These are phyloP conservation scores for Neodiprion lecontei DNA, from an alignment of 1,140 invertebrate species.

Conservation along the genomic window DNA sequence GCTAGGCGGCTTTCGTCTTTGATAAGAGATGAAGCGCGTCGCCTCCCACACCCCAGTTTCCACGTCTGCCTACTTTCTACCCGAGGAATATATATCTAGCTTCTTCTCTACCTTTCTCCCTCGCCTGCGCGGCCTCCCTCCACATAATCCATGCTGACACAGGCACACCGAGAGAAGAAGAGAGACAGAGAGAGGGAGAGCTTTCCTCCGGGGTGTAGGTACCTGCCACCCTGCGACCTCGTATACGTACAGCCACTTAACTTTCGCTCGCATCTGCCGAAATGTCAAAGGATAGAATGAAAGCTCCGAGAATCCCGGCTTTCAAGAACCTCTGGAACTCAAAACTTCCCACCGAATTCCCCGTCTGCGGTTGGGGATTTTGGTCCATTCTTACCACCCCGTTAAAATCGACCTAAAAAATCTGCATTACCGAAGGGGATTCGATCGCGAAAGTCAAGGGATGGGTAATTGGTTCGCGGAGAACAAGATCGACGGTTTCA, in stretches of 20 bases:
- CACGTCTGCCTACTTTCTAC: not conserved
- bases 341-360: no score
- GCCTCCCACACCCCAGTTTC: not conserved
- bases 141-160: not conserved
- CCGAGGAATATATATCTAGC: not conserved
- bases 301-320: not conserved
- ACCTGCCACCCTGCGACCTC: not conserved
- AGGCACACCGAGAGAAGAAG: not conserved
- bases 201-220: not conserved
- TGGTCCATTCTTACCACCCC: no score
- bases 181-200: not conserved
- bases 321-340: no score
- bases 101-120: not conserved
- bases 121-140: not conserved
- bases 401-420: no score
- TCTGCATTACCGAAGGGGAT: no score
- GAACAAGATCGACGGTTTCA: no score
- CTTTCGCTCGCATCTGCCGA: conserved; percentile 3
- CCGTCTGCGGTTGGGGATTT: no score
- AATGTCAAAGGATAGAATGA: not conserved
- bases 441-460: no score
- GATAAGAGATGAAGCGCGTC: not conserved
- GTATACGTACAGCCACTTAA: not conserved
- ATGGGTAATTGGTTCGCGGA: no score
- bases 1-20: not conserved